phyloP scores from a whole-genome alignment of 2,888 invertebrate genomes.

The Lepidocyrtoides sp. region DNA sequence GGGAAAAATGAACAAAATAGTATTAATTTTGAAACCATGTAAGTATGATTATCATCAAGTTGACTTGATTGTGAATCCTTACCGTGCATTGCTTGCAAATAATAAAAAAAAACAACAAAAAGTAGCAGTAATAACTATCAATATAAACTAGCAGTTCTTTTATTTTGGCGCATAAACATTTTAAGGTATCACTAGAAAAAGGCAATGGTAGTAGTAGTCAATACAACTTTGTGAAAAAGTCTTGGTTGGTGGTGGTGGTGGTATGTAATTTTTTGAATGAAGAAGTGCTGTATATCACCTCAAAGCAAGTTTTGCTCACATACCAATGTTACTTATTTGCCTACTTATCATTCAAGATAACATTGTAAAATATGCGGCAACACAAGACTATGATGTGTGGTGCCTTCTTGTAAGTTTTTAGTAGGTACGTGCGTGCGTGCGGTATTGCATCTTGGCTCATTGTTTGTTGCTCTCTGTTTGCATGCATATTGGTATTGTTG shows the following conservation, averaged over 20 bases:
- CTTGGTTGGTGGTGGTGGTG: too few species aligned
- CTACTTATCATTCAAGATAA: conserved; percentile 18
- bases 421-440: neutral
- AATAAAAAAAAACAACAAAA: too few species aligned
- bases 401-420: neutral
- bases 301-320: neutral
- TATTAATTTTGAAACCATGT: neutral
- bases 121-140: too few species aligned
- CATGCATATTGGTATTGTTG: neutral
- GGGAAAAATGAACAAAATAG: neutral
- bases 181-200: too few species aligned
- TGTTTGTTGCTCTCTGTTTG: neutral
- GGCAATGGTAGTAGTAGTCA: too few species aligned
- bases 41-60: neutral
- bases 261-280: too few species aligned
- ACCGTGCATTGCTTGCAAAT: too few species aligned
- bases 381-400: neutral
- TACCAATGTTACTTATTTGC: too few species aligned
- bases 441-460: conserved; percentile 12
- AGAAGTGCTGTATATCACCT: neutral
- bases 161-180: too few species aligned
- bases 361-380: neutral
- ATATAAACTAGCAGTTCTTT: too few species aligned
- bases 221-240: too few species aligned
- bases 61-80: neutral